phyloP scores from a whole-genome alignment of 2,113 vertebrate genomes.

The Labeo catla region DNA sequence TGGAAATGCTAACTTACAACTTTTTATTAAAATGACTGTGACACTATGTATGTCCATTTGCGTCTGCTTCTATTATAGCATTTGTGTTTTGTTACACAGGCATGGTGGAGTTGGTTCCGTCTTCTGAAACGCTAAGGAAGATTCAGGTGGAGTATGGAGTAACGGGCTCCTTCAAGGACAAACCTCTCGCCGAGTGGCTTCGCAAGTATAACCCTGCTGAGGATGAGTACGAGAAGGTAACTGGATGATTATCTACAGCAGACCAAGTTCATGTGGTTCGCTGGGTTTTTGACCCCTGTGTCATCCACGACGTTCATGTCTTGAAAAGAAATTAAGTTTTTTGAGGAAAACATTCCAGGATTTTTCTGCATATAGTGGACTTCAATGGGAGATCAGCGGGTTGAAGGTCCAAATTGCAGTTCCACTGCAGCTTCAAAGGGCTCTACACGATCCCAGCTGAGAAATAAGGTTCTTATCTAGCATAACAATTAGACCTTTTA shows the following conservation, averaged over 20 bases:
- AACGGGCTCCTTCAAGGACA: constrained; percentile 98
- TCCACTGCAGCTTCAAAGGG: too few species aligned
- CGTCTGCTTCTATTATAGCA: background rate
- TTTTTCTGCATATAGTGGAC: too few species aligned
- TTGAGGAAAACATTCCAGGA: too few species aligned
- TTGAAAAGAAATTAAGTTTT: too few species aligned
- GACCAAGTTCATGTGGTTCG: background rate
- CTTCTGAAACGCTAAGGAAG: constrained; percentile 96
- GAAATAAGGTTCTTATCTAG: too few species aligned
- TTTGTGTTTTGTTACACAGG: constrained; percentile 71
- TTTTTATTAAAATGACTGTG: background rate
- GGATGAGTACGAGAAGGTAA: constrained; percentile 97
- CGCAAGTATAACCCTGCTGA: constrained; percentile 97
- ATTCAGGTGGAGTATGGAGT: constrained; percentile 98
- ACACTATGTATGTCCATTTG: background rate
- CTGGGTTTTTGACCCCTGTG: background rate
- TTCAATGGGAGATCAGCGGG: too few species aligned
- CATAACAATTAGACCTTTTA: too few species aligned
- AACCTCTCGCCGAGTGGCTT: constrained; percentile 96
- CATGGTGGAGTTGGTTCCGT: constrained; percentile 96
- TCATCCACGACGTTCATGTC: too few species aligned
- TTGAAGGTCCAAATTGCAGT: too few species aligned
- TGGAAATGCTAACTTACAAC: background rate
- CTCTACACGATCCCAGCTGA: too few species aligned
- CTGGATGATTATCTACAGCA: background rate